phyloP scores from a whole-genome alignment of 2,113 vertebrate species.

The Gasterosteus nipponicus region DNA sequence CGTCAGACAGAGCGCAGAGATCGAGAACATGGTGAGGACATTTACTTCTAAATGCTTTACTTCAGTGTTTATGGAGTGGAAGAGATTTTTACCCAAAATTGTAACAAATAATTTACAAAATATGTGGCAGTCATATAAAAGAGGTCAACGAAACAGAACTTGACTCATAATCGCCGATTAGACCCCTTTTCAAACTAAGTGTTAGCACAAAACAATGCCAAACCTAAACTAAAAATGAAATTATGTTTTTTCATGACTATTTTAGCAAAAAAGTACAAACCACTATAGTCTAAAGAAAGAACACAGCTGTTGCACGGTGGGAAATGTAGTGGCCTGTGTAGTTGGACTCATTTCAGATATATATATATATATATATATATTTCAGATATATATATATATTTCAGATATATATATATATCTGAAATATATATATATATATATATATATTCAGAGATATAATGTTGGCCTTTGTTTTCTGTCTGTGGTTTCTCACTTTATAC shows the following conservation, averaged over 20 bases:
- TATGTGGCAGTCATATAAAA: neutral
- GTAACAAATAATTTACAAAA: neutral
- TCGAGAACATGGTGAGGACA: slow-evolving; percentile 92
- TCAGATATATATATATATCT: no score
- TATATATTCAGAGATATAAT: no score
- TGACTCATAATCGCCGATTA: neutral
- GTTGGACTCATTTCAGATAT: neutral
- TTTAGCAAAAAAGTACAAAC: neutral
- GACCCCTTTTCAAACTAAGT: neutral
- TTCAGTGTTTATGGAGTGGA: neutral
- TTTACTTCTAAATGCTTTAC: neutral
- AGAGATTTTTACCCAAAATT: neutral
- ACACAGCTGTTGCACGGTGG: neutral
- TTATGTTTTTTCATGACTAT: no score
- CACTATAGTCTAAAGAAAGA: neutral
- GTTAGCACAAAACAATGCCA: neutral
- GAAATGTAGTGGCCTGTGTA: neutral
- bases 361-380: no score
- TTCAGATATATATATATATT: no score
- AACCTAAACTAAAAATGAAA: neutral
- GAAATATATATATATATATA: no score
- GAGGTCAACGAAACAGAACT: neutral
- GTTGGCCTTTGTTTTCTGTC: neutral
- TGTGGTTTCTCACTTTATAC: neutral
- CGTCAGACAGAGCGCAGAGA: slow-evolving; percentile 93